Evolutionary conservation across 2,888 invertebrate genomes (phyloP), one percentile per base, ranked within the genome.

Genomic region (Lydus trimaculatus): DNA sequence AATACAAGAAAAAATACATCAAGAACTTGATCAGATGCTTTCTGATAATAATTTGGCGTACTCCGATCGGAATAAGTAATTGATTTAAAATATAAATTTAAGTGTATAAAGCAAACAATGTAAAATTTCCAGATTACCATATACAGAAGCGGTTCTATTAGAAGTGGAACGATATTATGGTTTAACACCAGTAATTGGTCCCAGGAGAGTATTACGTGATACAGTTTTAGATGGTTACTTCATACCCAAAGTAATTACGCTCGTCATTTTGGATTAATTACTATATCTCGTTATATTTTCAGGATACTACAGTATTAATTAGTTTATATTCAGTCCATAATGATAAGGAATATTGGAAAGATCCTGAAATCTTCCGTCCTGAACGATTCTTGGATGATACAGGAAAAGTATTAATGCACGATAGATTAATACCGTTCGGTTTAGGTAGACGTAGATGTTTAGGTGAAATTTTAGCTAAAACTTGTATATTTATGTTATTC

Each of bases 271-370:
- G 20, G 11, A n/a, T n/a, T 13, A 2, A 60, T 31, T 63, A 58
- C 23, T 17, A 2, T 28, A 60, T 52, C 1, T 33, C 8, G 9
- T 61, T 61, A 33, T 31, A 13, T 4, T 79, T 81, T 43, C 63
- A 84, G 84, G 75, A 83, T 39, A 80, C 92, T 0, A 86, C 88
- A 7, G 79, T 92, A 56, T 81, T 92, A 58, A 84, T 91, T 0
- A 89, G 89, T 69, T 84, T 90, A 65, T 86, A 89, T 76, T 90
- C 91, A 67, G 86, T 90, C 0, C 90, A 91, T 75, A 89, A 90
- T 80, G 90, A 91, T 61, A 73, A 77, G 28, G 80, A 85, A 0
- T 85, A 85, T 72, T 92, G 91, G 91, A 86, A 87, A 17, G 87
- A 90, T 63, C 91, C 92, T 0, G 76, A 87, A 0, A 80, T 79